Conservation (phyloP, 2,113 vertebrate species). For the Syrrhaptes paradoxus region DNA sequence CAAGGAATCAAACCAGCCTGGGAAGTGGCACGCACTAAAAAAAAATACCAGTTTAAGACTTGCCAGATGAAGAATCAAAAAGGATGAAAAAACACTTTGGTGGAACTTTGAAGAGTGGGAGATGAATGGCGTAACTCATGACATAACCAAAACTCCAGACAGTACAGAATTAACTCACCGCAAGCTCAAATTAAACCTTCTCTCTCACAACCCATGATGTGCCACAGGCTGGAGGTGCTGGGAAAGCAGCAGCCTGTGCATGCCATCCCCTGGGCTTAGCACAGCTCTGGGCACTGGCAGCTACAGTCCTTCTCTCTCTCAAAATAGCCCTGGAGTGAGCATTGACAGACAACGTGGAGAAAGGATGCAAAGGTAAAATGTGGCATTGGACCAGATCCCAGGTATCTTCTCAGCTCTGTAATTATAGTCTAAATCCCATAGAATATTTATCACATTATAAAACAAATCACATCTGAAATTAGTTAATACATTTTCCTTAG, state of each 20-base stretch:
- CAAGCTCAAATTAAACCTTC: neutral
- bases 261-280: fast-evolving
- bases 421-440: neutral
- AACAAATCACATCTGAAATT: neutral
- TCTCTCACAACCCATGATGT: neutral
- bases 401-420: neutral
- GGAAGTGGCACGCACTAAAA: neutral
- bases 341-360: neutral
- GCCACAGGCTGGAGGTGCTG: neutral
- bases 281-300: neutral
- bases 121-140: neutral
- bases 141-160: neutral
- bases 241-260: neutral
- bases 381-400: neutral
- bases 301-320: neutral
- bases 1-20: neutral
- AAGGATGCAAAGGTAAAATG: neutral
- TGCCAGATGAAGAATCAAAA: neutral
- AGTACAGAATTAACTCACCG: neutral
- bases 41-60: neutral
- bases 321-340: neutral
- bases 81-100: neutral
- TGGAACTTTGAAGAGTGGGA: neutral
- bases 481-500: neutral
- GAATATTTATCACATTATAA: neutral